A percentile compares a stretch with the other conserved stretches of the same genome.
These are phyloP conservation scores for Megaleporinus macrocephalus DNA, from an alignment of 2,113 vertebrate genomes.

Conservation along the genomic window DNA sequence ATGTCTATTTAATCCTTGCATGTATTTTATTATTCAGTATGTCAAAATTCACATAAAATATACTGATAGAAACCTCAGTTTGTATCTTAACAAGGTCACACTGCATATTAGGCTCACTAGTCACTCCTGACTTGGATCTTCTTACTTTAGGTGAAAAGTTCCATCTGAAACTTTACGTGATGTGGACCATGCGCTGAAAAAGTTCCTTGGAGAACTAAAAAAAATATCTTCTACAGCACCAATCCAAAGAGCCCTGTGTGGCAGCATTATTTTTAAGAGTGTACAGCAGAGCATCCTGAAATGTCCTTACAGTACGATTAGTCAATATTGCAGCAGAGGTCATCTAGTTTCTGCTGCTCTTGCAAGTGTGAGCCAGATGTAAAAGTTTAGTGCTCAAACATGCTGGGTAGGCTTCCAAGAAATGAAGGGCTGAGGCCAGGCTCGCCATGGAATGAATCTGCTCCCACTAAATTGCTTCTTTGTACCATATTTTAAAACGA, in stretches of 20 bases:
- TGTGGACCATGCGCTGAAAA: too few species aligned
- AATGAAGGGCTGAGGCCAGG: neutral
- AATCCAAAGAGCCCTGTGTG: neutral
- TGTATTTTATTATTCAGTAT: too few species aligned
- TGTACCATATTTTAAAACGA: slow-evolving; percentile 25
- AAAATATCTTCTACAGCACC: neutral
- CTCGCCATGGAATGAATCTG: slow-evolving; percentile 12
- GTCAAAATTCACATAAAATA: too few species aligned
- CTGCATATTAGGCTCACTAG: too few species aligned
- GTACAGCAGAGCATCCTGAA: neutral
- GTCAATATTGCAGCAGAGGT: slow-evolving; percentile 34
- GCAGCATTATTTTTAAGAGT: neutral
- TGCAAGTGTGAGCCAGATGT: slow-evolving; percentile 36
- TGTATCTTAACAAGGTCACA: too few species aligned
- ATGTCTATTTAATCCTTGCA: too few species aligned
- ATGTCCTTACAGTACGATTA: slow-evolving; percentile 3
- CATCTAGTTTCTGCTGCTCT: slow-evolving; percentile 1
- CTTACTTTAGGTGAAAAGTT: too few species aligned
- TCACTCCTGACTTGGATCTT: too few species aligned
- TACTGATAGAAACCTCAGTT: too few species aligned
- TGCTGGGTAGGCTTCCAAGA: slow-evolving; percentile 40
- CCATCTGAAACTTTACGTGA: too few species aligned
- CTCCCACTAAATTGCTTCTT: slow-evolving; percentile 15
- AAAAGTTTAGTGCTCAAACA: slow-evolving; percentile 8
- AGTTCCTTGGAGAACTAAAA: too few species aligned